Conservation (phyloP, 2,113 vertebrate genomes). For the Nasalis larvatus region DNA sequence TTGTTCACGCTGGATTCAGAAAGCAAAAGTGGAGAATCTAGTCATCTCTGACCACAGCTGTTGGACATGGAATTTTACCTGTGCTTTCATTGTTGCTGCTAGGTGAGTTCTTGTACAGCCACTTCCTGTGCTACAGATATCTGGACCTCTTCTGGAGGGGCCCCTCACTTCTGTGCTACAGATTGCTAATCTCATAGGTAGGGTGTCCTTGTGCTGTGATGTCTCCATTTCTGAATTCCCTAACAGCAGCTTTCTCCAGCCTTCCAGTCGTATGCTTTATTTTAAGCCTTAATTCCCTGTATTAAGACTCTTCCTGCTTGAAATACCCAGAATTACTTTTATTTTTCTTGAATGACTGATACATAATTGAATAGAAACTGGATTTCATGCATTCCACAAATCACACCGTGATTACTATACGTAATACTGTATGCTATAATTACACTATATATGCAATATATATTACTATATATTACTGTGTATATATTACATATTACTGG, state of each 20-base stretch:
- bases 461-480: no score
- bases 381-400: neutral
- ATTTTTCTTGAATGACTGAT: neutral
- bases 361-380: neutral
- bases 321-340: neutral
- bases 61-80: neutral
- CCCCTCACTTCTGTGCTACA: neutral
- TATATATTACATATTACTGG: neutral
- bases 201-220: neutral
- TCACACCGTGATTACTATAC: neutral
- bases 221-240: neutral
- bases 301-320: neutral
- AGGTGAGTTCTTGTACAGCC: neutral
- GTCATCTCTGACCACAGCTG: neutral
- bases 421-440: neutral
- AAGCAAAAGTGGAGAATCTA: neutral
- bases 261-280: neutral
- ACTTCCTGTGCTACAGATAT: neutral
- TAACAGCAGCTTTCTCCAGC: neutral
- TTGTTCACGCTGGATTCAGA: neutral
- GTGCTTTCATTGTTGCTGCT: neutral
- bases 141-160: neutral
- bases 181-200: neutral
- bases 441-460: neutral
- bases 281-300: neutral